Conservation (phyloP, 2,888 invertebrate genomes). For the Andrena flavipes region DNA sequence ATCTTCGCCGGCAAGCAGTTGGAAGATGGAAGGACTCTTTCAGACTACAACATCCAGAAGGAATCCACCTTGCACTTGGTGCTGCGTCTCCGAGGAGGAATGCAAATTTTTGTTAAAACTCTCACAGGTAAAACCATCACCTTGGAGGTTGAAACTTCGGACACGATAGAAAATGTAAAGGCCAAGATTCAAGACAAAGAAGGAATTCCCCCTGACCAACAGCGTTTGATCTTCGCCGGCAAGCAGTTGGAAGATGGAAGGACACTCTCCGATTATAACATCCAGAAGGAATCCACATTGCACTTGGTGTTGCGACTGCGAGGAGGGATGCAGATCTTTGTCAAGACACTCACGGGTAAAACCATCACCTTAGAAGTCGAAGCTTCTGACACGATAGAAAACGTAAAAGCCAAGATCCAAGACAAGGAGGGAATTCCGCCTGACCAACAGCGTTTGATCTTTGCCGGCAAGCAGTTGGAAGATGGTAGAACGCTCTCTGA, state of each 20-base stretch:
- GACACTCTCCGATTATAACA: constrained; percentile 68
- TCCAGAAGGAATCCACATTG: constrained; percentile 70
- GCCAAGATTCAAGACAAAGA: constrained; percentile 86
- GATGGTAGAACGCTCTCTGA: constrained; percentile 57
- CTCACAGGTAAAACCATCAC: constrained; percentile 87
- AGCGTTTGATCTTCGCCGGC: constrained; percentile 70
- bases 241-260: constrained; percentile 68
- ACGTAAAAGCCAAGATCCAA: constrained; percentile 58
- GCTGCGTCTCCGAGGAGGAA: constrained; percentile 87
- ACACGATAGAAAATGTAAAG: constrained; percentile 88
- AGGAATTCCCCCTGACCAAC: constrained; percentile 68
- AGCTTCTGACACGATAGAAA: constrained; percentile 73
- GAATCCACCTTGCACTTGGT: constrained; percentile 87
- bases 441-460: constrained; percentile 57
- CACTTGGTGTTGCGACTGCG: constrained; percentile 77
- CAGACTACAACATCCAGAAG: constrained; percentile 74
- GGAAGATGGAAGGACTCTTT: constrained; percentile 65
- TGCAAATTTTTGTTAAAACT: constrained; percentile 89
- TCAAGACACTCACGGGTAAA: constrained; percentile 31
- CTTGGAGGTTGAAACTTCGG: constrained; percentile 87
- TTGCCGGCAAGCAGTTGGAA: constrained; percentile 56
- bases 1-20: constrained; percentile 69
- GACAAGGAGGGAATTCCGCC: constrained; percentile 61
- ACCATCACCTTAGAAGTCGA: constrained; percentile 85
- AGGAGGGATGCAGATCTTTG: constrained; percentile 88